Conservation (phyloP, 2,797 vertebrate genomes). For the Anabacerthia variegaticeps region DNA sequence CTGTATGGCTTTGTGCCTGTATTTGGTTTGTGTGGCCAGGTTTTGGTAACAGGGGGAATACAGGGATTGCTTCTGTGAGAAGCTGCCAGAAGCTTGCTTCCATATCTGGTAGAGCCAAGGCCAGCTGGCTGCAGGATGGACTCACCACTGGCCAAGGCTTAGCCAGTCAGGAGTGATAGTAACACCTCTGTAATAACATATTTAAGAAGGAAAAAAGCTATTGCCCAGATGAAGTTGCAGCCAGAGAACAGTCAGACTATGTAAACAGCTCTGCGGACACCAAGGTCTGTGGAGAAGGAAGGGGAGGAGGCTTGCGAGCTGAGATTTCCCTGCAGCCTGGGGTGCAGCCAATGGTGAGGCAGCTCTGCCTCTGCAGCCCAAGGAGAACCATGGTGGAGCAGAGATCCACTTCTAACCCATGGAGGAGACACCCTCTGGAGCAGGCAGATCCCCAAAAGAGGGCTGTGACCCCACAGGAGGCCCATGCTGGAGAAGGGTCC, state of each 20-base stretch:
- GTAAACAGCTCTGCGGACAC: neutral
- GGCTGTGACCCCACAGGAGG: neutral
- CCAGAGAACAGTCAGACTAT: neutral
- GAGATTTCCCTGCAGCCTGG: neutral
- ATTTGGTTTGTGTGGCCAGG: neutral
- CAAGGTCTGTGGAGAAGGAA: no score
- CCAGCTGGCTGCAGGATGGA: neutral
- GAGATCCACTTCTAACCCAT: neutral
- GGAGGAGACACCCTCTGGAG: neutral
- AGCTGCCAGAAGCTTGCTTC: neutral
- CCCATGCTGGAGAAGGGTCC: neutral
- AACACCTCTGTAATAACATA: neutral
- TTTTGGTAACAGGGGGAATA: neutral
- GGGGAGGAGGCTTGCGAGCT: neutral
- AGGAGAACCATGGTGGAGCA: neutral
- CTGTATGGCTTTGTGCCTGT: neutral
- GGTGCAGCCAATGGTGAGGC: neutral
- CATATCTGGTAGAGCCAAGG: neutral
- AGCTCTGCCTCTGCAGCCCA: neutral
- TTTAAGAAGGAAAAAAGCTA: neutral
- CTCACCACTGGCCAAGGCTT: neutral
- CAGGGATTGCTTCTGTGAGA: neutral
- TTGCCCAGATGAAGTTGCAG: neutral
- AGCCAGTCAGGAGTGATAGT: neutral
- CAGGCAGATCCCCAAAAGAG: neutral